Conservation (phyloP, 1,140 invertebrate species). For the Epicauta chinensis region DNA sequence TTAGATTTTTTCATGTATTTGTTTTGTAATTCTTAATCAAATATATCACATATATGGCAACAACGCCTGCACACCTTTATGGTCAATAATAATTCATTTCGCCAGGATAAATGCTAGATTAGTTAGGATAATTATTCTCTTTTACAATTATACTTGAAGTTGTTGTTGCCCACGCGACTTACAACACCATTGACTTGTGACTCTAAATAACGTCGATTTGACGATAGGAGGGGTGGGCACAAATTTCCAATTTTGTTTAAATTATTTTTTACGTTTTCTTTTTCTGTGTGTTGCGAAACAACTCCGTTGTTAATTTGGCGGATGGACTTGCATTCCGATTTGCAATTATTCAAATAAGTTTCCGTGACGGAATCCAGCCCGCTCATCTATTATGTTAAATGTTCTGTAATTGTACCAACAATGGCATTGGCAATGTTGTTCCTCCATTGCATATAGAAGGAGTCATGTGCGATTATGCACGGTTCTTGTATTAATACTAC, state of each 20-base stretch:
- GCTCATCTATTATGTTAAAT: constrained; percentile 7
- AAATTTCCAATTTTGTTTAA: too few relatives aligned
- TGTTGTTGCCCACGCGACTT: constrained; percentile 2
- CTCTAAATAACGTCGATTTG: too few relatives aligned
- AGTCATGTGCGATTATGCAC: constrained; percentile 7
- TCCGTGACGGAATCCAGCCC: constrained; percentile 5
- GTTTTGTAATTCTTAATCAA: constrained; percentile 4
- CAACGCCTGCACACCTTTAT: too few relatives aligned
- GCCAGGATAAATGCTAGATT: constrained; percentile 21
- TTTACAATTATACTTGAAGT: too few relatives aligned
- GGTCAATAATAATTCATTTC: constrained; percentile 15
- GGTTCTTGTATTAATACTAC: constrained; percentile 7
- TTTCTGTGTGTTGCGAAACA: too few relatives aligned
- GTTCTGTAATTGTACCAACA: constrained; percentile 8
- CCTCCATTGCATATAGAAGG: neutral
- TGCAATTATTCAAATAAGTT: constrained; percentile 10
- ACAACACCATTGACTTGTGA: too few relatives aligned
- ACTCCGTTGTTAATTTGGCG: too few relatives aligned
- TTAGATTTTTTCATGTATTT: too few relatives aligned
- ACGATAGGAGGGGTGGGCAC: too few relatives aligned
- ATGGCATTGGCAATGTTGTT: neutral
- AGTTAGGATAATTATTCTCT: constrained; percentile 22
- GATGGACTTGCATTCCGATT: constrained; percentile 1
- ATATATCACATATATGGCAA: constrained; percentile 15
- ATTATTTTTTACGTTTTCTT: too few relatives aligned